Evolutionary conservation across 2,888 invertebrate species (phyloP), one percentile per base, ranked within the genome.

Genomic region (Quadroppia sp.): DNA sequence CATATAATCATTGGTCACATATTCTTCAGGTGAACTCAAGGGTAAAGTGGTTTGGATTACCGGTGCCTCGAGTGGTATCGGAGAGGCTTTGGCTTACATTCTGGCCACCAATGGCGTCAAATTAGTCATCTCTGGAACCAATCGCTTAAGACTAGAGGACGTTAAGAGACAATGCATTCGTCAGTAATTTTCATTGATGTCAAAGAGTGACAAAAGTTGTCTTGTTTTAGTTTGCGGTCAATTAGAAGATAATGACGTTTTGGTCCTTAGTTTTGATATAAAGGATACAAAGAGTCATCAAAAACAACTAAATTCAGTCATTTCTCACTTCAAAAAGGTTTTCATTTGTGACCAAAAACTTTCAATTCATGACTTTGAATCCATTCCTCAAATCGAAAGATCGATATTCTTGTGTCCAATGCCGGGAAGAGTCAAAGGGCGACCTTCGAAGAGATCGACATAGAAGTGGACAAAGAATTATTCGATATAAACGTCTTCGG

Each of bases 21-120:
- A n/a, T n/a, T n/a, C 25, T 69, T 13, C 59, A 78, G 78, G 50
- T 50, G 15, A 11, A 1, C 73, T 89, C 71, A 82, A 83, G 59
- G 88, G 88, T 0, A 88, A 90, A 82, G 90, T 91, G 3, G 87
- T 91, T 1, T 92, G 92, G 89, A 88, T 92, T 78, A 90, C 90
- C 1, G 92, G 92, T 56, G 90, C 91, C 0, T 91, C 91, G 0
- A 89, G 90, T 83, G 92, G 92, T 28, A 61, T 92, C 76, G 92
- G 92, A 2, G 89, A 90, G 82, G 82, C 86, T 77, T 83, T 90
- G 67, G 90, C 91, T 0, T 85, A 89, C 76, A 85, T 86, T 25
- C 82, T 90, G 71, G 89, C 90, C 0, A 85, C 85, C 79, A 83
- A 85, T 79, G 88, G 88, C 7, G 88, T 87, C 1, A 88, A 87